Evolutionary conservation across 1,140 invertebrate genomes (phyloP), one percentile per base, ranked within the genome.

Genomic region (Drosophila grimshawi): DNA sequence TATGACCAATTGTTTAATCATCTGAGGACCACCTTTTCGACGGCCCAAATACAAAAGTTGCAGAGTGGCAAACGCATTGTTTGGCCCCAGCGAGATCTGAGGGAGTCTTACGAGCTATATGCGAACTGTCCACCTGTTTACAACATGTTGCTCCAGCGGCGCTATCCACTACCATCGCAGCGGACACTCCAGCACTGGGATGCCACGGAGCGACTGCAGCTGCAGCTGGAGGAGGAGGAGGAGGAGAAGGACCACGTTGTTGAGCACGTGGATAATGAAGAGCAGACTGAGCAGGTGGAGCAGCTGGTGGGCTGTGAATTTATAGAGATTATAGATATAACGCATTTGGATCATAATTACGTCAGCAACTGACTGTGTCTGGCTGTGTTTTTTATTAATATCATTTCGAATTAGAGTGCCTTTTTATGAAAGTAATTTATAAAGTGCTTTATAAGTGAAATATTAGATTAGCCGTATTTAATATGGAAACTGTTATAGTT

Each of bases 41-140:
- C n/a, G 10, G 29, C 64, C 2, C 66, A 61, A 43, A 35, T 61
- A 2, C 46, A 53, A 5, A 68, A 55, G 33, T n/a, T 53, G 30
- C 65, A 52, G 8, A 57, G 35, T n/a, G 55, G 48, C 8, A 60
- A 68, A 52, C 56, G 65, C 7, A 19, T 68, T 0, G 32, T 51
- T 10, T 68, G 56, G 48, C 39, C 19, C 0, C 11, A 61, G 19
- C 2, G 19, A 8, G 57, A 69, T 48, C 19, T 69, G 2, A 39
- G 5, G 3, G 66, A 69, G 2, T 60, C 57, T 0, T 62, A 6
- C 5, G 6, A 3, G n/a, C 10, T 69, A n/a, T 62, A 69, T 37
- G 57, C 49, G 11, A 39, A 6, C 11, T 62, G 66, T 53, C 39
- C 55, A 8, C 30, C 2, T 4, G 39, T 19, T n/a, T 64, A 64